Percentiles rank a stretch among this genome's conserved stretches.
phyloP scores from a whole-genome alignment of 2,113 vertebrate species.

The Dromiciops gliroides region DNA sequence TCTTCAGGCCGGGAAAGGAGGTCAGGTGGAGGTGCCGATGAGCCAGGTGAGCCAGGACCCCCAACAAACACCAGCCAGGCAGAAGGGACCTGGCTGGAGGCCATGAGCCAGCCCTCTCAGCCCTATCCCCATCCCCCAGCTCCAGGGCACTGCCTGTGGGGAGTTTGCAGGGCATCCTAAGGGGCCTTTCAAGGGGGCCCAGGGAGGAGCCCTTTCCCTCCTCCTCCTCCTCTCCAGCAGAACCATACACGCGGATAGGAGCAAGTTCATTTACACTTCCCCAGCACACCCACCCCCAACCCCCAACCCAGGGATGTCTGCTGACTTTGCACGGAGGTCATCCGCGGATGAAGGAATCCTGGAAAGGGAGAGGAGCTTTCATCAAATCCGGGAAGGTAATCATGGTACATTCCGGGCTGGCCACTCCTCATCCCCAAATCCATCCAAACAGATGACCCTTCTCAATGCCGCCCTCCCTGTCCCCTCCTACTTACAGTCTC shows the following conservation, averaged over 20 bases:
- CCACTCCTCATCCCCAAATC: background rate
- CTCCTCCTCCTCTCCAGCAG: background rate
- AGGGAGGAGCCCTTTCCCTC: background rate
- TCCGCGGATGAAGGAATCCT: background rate
- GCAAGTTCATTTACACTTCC: background rate
- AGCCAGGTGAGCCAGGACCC: background rate
- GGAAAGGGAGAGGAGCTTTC: background rate
- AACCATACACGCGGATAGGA: background rate
- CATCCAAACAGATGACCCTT: background rate
- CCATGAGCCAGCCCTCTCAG: accelerated
- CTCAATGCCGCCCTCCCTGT: background rate
- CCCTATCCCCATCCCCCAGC: background rate
- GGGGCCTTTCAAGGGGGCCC: background rate
- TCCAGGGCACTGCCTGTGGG: background rate
- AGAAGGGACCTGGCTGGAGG: background rate
- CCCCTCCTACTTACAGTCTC: background rate
- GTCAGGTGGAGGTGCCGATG: background rate
- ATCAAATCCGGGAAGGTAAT: background rate
- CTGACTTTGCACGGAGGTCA: background rate
- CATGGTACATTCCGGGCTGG: background rate
- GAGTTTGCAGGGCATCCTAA: background rate
- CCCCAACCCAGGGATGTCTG: background rate
- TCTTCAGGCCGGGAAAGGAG: background rate
- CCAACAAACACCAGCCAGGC: background rate
- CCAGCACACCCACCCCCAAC: too few species aligned